phyloP scores from a whole-genome alignment of 1,140 invertebrate species.

The Andricus grossulariae region DNA sequence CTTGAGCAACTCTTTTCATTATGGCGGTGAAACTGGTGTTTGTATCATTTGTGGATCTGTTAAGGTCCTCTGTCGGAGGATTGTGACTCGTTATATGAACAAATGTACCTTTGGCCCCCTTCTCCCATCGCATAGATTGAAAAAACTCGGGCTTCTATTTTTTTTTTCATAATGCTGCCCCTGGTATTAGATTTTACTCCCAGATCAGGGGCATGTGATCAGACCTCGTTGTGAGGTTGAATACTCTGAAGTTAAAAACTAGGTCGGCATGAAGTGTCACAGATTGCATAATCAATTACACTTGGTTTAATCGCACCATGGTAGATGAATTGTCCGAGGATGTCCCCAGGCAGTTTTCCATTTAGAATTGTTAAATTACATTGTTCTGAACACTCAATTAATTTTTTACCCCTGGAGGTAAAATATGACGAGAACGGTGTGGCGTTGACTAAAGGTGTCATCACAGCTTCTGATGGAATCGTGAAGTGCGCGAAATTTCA shows the following conservation, averaged over 20 bases:
- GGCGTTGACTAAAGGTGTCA: too few relatives aligned
- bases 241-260: neutral
- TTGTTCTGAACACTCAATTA: neutral
- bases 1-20: neutral
- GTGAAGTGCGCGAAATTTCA: too few relatives aligned
- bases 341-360: neutral
- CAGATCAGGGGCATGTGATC: neutral
- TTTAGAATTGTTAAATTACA: neutral
- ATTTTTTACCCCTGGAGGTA: neutral
- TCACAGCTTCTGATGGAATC: too few relatives aligned
- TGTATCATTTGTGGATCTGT: neutral
- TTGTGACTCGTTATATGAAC: neutral
- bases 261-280: neutral
- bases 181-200: neutral
- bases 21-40: neutral
- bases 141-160: neutral
- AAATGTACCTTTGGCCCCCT: neutral
- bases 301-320: neutral
- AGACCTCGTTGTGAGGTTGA: neutral
- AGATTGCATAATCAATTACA: neutral
- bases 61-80: too few relatives aligned
- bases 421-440: too few relatives aligned
- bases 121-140: neutral
- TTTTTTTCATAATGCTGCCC: neutral
- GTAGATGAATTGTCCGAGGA: neutral